Base-by-base conservation (phyloP, 2,797 vertebrate species). In the Botia almorhae region DNA sequence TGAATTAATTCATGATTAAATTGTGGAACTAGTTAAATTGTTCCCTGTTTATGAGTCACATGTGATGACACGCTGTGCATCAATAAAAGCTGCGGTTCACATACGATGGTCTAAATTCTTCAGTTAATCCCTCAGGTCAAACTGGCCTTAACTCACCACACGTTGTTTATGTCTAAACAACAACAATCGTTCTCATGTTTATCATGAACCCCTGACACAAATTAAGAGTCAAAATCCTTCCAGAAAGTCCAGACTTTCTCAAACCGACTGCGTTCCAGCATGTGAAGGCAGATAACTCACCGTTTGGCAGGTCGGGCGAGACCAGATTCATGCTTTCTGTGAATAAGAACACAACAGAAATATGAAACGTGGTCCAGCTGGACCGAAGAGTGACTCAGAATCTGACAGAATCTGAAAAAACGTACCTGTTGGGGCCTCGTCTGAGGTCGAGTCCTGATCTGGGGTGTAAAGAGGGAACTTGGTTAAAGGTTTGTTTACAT, bases 391-490 rank as follows among this genome's bases (percentile, higher is more conserved):
- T 53, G 63, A 8, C 0, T 33, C 12, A 14, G 2, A 36, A 76
- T 26, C 36, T 16, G 23, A 7, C 3, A 19, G 55, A 58, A 2
- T 19, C 14, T 17, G n/a, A n/a, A 58, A n/a, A 55, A 19, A 69
- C 89, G 90, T 80, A 94, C 92, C 92, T 87, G 93, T 94, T 0
- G 92, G 92, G 71, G 88, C 89, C 84, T 94, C 93, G 82, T 93
- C 91, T 73, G 93, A 93, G 3, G 90, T 90, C 3, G 91, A 92
- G 69, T 93, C 93, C 83, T 91, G 93, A 87, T 91, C 92, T 93
- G 76, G 64, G 46, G 39, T 36, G 39, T 36, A 17, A 64, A 2
- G 58, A 7, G 60, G 0, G 61, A 3, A 21, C n/a, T 21, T 36
- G 33, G 17, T 69, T 7, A 50, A 36, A 61, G 7, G 5, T 50